Conservation (phyloP, 2,797 vertebrate species). For the Muscicapa comitata region DNA sequence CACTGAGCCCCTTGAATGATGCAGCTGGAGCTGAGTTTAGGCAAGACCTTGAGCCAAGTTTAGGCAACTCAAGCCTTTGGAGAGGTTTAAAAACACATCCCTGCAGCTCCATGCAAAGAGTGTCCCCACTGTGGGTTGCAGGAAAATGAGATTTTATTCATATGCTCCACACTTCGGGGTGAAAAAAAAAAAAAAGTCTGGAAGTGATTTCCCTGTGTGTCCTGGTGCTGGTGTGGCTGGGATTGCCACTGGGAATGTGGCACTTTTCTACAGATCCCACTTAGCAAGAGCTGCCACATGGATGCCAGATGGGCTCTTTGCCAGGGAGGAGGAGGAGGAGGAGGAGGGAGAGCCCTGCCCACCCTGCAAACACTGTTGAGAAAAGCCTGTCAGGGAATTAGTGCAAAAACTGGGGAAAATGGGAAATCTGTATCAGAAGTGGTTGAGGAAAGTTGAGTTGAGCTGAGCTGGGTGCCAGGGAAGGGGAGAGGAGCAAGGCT, state of each 20-base stretch:
- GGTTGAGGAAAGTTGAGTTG: background rate
- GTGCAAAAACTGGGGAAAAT: background rate
- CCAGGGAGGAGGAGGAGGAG: background rate
- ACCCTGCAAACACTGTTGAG: fast-evolving
- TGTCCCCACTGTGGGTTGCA: background rate
- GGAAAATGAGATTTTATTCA: background rate
- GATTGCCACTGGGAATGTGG: slow-evolving; percentile 27
- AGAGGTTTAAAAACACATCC: background rate
- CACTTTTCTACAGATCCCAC: slow-evolving; percentile 7
- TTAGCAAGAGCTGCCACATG: background rate
- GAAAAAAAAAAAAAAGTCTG: background rate
- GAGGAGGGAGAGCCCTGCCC: slow-evolving; percentile 10
- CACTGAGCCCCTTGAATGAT: background rate
- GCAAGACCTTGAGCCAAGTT: background rate
- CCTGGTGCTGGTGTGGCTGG: background rate
- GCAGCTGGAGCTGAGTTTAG: background rate
- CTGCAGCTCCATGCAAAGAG: background rate
- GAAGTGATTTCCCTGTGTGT: slow-evolving; percentile 5
- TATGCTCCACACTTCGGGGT: background rate
- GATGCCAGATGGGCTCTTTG: slow-evolving; percentile 46
- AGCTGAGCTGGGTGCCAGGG: background rate
- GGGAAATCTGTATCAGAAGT: background rate
- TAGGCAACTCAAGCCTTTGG: background rate
- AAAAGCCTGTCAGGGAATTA: background rate
- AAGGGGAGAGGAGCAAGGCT: background rate